Percentiles rank a stretch among this genome's conserved stretches.
Conservation (phyloP, 2,113 vertebrate genomes). For the Sitta europaea region DNA sequence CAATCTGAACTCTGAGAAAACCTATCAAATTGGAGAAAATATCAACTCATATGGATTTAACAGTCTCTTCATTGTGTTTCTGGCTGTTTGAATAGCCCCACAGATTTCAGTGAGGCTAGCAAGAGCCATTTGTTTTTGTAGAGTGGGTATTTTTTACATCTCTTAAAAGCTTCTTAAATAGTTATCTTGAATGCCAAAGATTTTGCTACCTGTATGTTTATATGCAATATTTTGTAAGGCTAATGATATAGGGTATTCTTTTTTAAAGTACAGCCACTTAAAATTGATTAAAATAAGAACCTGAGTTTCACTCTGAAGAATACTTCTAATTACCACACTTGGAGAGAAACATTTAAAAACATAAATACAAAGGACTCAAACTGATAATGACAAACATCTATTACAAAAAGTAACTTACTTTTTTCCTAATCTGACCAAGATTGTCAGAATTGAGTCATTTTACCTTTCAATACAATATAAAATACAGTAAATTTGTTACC, state of each 20-base stretch:
- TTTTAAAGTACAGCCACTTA: neutral
- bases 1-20: neutral
- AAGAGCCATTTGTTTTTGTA: neutral
- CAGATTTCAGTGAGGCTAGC: neutral
- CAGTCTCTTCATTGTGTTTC: neutral
- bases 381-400: neutral
- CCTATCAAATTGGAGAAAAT: neutral
- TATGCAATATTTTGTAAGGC: neutral
- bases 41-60: neutral
- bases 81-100: neutral
- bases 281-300: neutral
- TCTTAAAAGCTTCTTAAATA: neutral
- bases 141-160: neutral
- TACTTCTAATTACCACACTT: neutral
- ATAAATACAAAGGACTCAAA: neutral
- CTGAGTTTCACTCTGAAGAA: neutral
- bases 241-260: neutral
- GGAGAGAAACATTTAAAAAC: neutral
- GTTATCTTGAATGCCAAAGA: neutral
- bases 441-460: neutral
- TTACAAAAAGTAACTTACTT: neutral
- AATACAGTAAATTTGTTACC: constrained; percentile 50
- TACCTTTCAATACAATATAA: neutral
- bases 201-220: neutral
- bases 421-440: neutral